Base-by-base conservation (phyloP, 1,140 invertebrate genomes). In the Drosophila parabipectinata region DNA sequence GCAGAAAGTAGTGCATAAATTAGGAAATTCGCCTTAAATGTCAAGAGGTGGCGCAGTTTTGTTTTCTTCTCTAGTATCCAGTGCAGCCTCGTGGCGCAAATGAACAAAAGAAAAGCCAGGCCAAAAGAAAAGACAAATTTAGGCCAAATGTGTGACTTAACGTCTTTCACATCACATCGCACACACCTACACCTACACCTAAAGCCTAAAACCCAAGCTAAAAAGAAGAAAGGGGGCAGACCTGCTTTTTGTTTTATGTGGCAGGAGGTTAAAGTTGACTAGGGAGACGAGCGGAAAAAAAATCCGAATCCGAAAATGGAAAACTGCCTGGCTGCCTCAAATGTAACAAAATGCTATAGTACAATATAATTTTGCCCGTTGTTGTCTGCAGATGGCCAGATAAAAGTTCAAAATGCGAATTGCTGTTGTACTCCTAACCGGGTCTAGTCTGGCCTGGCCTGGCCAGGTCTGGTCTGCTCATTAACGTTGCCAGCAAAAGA, bases 111-210 rank as follows among this genome's bases (percentile, higher is more conserved):
- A 82, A 87, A 82, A 76, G 71, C 59, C 61, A 53, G 47, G 55
- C 58, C 28, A 55, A 81, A 75, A 82, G 79, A 79, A 83, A 88
- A 87, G 60, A 87, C 79, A 88, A 88, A 88, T 88, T 83, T 83
- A 67, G 83, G 83, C 83, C 83, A 88, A 88, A 88, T 88, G 83
- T 88, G 83, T 88, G 83, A 87, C 83, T 87, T 87, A 87, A 87
- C 83, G 73, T 87, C 83, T 87, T 87, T 87, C 82, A 87, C 82
- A 87, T 82, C 79, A 45, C 72, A 64, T 32, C 41, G 56, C 57
- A 71, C 21, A 57, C 77, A 72, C 39, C 37, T 24, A 57, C 55
- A 63, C 45, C 21, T 14, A 53, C 51, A 69, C 66, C 41, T 8
- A 21, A 47, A 47, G 18, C 7, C 15, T 8, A 21, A 21, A 47